Base-by-base conservation (phyloP, 2,113 vertebrate genomes). In the Bubo scandiacus region DNA sequence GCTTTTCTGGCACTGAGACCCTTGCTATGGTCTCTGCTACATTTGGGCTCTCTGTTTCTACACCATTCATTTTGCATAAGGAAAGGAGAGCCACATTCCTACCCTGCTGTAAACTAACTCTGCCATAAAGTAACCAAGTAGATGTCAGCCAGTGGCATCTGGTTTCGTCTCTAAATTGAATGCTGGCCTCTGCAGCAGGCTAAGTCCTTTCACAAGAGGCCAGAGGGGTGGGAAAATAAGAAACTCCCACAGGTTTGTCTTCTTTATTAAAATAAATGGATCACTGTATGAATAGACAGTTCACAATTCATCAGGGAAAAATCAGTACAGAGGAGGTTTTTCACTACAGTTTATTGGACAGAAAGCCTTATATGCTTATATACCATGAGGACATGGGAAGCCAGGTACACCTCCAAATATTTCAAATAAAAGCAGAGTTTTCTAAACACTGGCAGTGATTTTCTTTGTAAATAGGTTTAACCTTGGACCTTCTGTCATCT, bases 391-490 rank as follows among this genome's bases (percentile, higher is more conserved):
- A 96, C 88, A 62, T 54, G 80, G 82, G 94, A 97, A 97, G 86
- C 92, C 96, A 98, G 97, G 96, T 97, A 98, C 93, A 97, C 96
- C 86, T 96, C 91, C 73, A 86, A 97, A 94, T 88, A 98, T 97
- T 98, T 98, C 95, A 98, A 97, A 97, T 97, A 95, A 97, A 98
- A 98, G 59, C 63, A 92, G 92, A 90, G 84, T 97, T 98, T 98
- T 95, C 92, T 94, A 97, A 98, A 98, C 93, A 97, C 95, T 97
- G 97, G 96, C 96, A 97, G 91, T 92, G 92, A 97, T 97, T 98
- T 97, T 97, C 96, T 98, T 97, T 96, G 96, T 98, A 98, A 98
- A 98, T 98, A 98, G 95, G 89, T 98, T 98, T 98, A 98, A 98
- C 97, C 98, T 98, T 96, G 91, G 97, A 97, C 98, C 97, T 97